These are phyloP conservation scores for Oncorhynchus kisutch DNA, from an alignment of 2,113 vertebrate genomes.

Conservation along the genomic window DNA sequence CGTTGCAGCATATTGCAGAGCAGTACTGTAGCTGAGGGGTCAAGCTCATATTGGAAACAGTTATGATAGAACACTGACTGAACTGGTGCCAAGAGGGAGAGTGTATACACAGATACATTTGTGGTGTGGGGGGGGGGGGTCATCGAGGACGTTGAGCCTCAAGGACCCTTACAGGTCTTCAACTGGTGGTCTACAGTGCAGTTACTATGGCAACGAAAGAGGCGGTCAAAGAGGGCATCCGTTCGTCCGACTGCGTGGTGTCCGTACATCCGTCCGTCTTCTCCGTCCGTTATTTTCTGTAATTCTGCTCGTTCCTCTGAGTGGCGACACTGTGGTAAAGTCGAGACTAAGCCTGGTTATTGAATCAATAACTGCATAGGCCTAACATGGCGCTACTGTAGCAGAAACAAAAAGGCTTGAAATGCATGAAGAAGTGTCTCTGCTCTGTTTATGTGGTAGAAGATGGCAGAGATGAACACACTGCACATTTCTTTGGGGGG, in stretches of 20 bases:
- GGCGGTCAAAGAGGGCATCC: not conserved
- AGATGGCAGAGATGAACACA: constrained; percentile 52
- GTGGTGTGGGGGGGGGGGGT: not conserved
- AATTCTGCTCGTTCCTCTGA: not conserved
- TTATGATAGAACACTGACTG: constrained; percentile 16
- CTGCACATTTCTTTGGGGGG: constrained; percentile 5
- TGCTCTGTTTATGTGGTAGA: constrained; percentile 8
- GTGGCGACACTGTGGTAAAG: constrained; percentile 15
- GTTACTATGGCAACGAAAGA: not conserved
- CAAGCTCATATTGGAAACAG: not conserved
- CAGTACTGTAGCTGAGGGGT: not conserved
- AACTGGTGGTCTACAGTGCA: constrained; percentile 1
- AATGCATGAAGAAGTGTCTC: constrained; percentile 26
- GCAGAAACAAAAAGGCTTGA: constrained; percentile 28
- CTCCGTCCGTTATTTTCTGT: too few species aligned
- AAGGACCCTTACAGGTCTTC: too few species aligned
- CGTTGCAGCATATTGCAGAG: constrained; percentile 68
- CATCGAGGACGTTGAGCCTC: too few species aligned
- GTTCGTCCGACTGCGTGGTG: not conserved
- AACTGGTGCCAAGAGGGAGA: not conserved
- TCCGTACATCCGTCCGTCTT: too few species aligned
- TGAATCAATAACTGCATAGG: constrained; percentile 24
- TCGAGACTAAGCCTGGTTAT: constrained; percentile 6
- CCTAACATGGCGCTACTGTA: constrained; percentile 22
- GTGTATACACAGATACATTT: not conserved